Conservation (phyloP, 2,888 invertebrate species). For the Tachystola acroxantha region DNA sequence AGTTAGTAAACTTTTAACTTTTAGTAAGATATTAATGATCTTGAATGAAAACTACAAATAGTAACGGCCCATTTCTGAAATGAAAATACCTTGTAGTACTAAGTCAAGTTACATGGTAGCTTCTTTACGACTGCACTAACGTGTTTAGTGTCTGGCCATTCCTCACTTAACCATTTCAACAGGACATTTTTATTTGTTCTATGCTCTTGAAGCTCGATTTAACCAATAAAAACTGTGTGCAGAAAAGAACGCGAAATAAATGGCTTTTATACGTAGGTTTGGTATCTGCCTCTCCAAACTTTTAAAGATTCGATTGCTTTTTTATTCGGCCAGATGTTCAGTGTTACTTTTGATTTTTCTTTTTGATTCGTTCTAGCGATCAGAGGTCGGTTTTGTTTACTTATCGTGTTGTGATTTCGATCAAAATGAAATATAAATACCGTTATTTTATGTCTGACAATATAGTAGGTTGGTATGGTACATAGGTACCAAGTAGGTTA, state of each 20-base stretch:
- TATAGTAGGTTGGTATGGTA: too few species aligned
- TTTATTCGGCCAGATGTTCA: slow-evolving; percentile 43
- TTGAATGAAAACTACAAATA: too few species aligned
- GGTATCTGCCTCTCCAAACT: slow-evolving; percentile 19
- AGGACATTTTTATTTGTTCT: slow-evolving; percentile 44
- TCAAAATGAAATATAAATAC: too few species aligned
- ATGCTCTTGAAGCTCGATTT: slow-evolving; percentile 40
- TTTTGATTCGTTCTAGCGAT: slow-evolving; percentile 23
- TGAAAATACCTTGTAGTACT: too few species aligned
- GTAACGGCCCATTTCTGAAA: slow-evolving; percentile 1
- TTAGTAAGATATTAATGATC: neutral
- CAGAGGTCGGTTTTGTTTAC: slow-evolving; percentile 20
- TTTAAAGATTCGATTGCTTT: slow-evolving; percentile 30
- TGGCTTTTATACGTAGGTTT: slow-evolving; percentile 22
- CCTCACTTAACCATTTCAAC: slow-evolving; percentile 41
- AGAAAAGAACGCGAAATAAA: slow-evolving; percentile 21
- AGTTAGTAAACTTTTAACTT: too few species aligned
- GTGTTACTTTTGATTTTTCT: slow-evolving; percentile 31
- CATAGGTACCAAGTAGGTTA: too few species aligned
- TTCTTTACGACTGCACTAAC: slow-evolving; percentile 40
- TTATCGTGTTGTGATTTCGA: slow-evolving; percentile 8
- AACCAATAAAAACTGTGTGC: slow-evolving; percentile 34
- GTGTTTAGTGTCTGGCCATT: slow-evolving; percentile 41
- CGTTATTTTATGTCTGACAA: too few species aligned
- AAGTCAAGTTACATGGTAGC: slow-evolving; percentile 28